phyloP scores from a whole-genome alignment of 2,113 vertebrate species.

The Heterotilapia buettikoferi region DNA sequence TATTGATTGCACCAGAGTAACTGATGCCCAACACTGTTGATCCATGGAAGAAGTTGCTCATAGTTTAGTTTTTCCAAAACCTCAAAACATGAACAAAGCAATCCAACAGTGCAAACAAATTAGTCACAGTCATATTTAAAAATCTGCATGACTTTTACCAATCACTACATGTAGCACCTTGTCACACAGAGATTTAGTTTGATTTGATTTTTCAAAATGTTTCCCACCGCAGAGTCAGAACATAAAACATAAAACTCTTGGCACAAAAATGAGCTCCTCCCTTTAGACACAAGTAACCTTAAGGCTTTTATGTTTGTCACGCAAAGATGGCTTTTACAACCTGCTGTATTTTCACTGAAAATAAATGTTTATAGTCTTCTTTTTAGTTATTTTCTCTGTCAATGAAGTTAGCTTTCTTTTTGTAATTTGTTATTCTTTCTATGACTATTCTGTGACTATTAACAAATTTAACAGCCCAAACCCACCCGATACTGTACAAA shows the following conservation, averaged over 20 bases:
- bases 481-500: background rate
- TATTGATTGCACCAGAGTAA: background rate
- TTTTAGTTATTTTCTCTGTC: background rate
- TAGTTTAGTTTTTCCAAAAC: background rate
- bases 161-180: background rate
- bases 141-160: background rate
- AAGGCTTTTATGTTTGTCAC: background rate
- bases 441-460: background rate
- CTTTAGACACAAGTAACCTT: background rate
- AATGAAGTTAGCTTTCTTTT: background rate
- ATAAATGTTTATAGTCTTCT: background rate
- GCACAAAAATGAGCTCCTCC: background rate
- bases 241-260: background rate
- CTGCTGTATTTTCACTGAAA: background rate
- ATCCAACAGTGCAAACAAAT: background rate
- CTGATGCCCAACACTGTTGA: background rate
- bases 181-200: background rate
- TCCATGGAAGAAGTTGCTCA: background rate
- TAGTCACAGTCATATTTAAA: background rate
- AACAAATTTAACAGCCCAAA: background rate
- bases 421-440: background rate
- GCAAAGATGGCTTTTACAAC: background rate
- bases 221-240: background rate
- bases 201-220: background rate
- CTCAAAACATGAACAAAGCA: background rate